A percentile compares a stretch with the other conserved stretches of the same genome.
phyloP scores from a whole-genome alignment of 1,140 invertebrate genomes.

The Camponotus pennsylvanicus region DNA sequence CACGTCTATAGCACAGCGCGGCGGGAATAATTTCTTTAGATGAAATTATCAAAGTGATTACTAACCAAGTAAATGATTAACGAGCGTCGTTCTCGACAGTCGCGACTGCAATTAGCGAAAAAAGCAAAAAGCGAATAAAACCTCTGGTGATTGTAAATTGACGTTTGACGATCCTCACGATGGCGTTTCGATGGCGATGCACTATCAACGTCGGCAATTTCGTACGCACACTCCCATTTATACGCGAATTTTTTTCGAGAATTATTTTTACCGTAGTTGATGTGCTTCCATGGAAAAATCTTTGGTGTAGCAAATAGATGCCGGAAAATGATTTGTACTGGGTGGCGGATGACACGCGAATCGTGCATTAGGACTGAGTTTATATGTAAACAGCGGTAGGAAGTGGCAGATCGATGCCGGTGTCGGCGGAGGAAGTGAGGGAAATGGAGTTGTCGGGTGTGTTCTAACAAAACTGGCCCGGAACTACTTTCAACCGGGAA shows the following conservation, averaged over 20 bases:
- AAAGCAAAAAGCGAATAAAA: slow-evolving; percentile 26
- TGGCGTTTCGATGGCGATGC: slow-evolving; percentile 7
- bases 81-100: slow-evolving; percentile 24
- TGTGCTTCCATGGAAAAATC: slow-evolving; percentile 29
- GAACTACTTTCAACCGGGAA: slow-evolving; percentile 65
- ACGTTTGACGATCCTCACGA: slow-evolving; percentile 35
- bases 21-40: slow-evolving; percentile 43
- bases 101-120: slow-evolving; percentile 47
- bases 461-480: slow-evolving; percentile 51
- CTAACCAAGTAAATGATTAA: slow-evolving; percentile 46
- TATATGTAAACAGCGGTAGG: slow-evolving; percentile 71
- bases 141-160: slow-evolving; percentile 19
- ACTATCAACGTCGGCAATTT: slow-evolving; percentile 48
- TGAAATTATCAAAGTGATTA: slow-evolving; percentile 56
- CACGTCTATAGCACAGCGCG: slow-evolving; percentile 26
- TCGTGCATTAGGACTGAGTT: slow-evolving; percentile 75
- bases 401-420: slow-evolving; percentile 66
- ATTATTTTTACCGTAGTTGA: slow-evolving; percentile 14
- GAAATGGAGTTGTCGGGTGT: slow-evolving; percentile 62
- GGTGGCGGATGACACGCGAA: slow-evolving; percentile 75
- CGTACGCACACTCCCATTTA: slow-evolving; percentile 25
- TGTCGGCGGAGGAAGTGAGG: slow-evolving; percentile 51
- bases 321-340: slow-evolving; percentile 67
- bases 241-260: not conserved
- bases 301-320: slow-evolving; percentile 16